A percentile compares a stretch with the other conserved stretches of the same genome.
Evolutionary conservation across 2,113 vertebrate genomes (phyloP).

Genomic region (Oenanthe oenanthe): DNA sequence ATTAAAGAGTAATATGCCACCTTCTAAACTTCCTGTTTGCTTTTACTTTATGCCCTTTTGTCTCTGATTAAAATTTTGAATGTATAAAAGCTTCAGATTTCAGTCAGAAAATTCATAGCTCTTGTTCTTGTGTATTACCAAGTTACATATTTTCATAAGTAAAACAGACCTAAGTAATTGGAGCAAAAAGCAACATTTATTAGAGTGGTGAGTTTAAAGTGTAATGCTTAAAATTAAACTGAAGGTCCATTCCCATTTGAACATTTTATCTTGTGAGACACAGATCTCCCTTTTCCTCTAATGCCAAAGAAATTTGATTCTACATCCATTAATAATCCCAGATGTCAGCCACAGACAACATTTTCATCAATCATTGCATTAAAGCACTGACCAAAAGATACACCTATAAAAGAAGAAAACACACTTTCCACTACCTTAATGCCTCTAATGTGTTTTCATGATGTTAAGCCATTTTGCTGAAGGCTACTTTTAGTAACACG

Average conservation of each 20-base stretch:
- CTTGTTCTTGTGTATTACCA: not conserved
- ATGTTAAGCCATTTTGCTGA: conserved; percentile 51
- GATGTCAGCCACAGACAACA: conserved; percentile 61
- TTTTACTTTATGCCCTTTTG: not conserved
- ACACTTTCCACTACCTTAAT: conserved; percentile 53
- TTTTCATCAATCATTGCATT: conserved; percentile 73
- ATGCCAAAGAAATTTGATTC: conserved; percentile 59
- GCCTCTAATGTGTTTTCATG: conserved; percentile 56
- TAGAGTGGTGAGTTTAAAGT: not conserved
- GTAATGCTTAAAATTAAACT: conserved; percentile 18
- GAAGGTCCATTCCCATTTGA: conserved; percentile 41
- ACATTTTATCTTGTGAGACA: conserved; percentile 48
- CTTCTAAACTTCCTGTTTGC: not conserved
- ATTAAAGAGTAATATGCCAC: not conserved
- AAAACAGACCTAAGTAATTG: not conserved
- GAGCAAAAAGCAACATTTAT: not conserved
- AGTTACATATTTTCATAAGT: not conserved
- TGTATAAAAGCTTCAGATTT: not conserved
- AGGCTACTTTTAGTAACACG: conserved; percentile 49
- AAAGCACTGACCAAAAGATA: conserved; percentile 69
- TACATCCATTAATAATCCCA: conserved; percentile 67
- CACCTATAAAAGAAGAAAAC: conserved; percentile 56
- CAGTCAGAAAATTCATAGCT: not conserved
- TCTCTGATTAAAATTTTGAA: not conserved
- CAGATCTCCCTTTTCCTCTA: conserved; percentile 36